Base-by-base conservation (phyloP, 2,113 vertebrate species). In the Dolichallabes microphthalmus region DNA sequence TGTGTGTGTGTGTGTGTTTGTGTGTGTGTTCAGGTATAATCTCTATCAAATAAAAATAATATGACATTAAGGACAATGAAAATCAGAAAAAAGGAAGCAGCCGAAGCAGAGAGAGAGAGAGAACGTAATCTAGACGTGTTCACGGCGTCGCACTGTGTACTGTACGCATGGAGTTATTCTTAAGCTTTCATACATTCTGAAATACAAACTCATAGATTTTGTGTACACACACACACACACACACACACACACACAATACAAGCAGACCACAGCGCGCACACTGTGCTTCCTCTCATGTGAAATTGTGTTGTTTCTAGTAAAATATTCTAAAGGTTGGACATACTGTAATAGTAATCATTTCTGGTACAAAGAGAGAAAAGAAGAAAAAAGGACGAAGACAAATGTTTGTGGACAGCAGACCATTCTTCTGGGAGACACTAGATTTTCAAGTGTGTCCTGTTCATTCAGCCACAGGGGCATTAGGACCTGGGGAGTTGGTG, bases 1-100 rank as follows among this genome's bases (percentile, higher is more conserved):
- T 76, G 13, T 14, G 50, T 74, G 39, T 64, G 74, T 61, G 22
- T 32, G 61, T 77, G n/a, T 55, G 66, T 8, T 50, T 82, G 14
- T 50, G 32, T 58, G 27, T 84, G 57, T 80, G 35, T 57, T 32
- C 19, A 25, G 64, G 58, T 82, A 39, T 79, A 71, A 74, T 52
- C 22, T 13, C 60, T 53, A 76, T 63, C n/a, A 77, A 27, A 57
- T 58, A 25, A 39, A 66, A 77, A 25, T 57, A 63, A 68, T 66
- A 17, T 74, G 57, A 52, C n/a, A 63, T 30, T 20, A 10, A 61
- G 55, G 57, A 52, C 69, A 75, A 83, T 39, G 75, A 39, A 39
- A 27, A 35, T 83, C n/a, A 25, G 25, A 50, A 50, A 75, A 30
- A 75, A 27, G 19, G 15, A 63, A 32, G 20, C 1, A n/a, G 73